Conservation (phyloP, 2,888 invertebrate genomes). For the Hedya salicella region DNA sequence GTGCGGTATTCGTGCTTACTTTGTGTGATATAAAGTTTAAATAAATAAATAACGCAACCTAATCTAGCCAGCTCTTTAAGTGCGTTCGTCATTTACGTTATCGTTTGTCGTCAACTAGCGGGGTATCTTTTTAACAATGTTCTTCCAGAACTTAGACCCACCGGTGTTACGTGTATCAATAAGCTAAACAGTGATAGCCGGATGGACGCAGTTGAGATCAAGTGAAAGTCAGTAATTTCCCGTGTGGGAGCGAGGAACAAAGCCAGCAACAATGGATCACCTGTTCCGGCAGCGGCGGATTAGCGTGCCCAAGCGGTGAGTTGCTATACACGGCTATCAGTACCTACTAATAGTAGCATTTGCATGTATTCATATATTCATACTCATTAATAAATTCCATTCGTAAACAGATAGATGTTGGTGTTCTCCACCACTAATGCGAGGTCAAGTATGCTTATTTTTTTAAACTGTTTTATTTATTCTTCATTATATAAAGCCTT, state of each 20-base stretch:
- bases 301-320: slow-evolving; percentile 80
- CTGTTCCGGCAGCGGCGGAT: slow-evolving; percentile 81
- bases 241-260: slow-evolving; percentile 69
- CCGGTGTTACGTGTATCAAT: slow-evolving; percentile 20
- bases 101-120: too few relatives aligned
- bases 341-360: background rate
- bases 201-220: slow-evolving; percentile 57
- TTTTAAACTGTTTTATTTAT: too few relatives aligned
- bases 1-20: too few relatives aligned
- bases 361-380: background rate
- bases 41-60: too few relatives aligned
- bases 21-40: too few relatives aligned
- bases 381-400: too few relatives aligned
- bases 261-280: slow-evolving; percentile 77
- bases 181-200: slow-evolving; percentile 44
- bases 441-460: too few relatives aligned
- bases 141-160: slow-evolving; percentile 16
- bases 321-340: slow-evolving; percentile 38
- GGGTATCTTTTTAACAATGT: background rate
- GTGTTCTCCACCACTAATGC: too few relatives aligned
- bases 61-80: slow-evolving; percentile 11
- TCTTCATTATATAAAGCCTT: too few relatives aligned
- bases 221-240: slow-evolving; percentile 80
- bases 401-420: too few relatives aligned
- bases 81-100: background rate